A percentile compares a stretch with the other conserved stretches of the same genome.
phyloP scores from a whole-genome alignment of 2,888 invertebrate species.

The Colostygia pectinataria region DNA sequence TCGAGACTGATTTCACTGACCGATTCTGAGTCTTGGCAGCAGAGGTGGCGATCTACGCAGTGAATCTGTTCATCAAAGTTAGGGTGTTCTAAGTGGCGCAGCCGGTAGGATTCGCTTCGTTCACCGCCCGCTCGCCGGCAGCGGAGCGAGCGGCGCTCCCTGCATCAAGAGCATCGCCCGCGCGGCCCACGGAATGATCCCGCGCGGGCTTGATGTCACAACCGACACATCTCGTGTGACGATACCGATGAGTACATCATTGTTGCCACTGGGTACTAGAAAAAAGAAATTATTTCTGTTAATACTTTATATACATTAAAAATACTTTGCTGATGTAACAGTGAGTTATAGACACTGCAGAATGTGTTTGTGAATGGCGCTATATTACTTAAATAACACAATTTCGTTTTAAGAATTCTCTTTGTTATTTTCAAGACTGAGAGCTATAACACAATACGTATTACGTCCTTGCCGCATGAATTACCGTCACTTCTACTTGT shows the following conservation, averaged over 20 bases:
- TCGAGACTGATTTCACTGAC: conserved; percentile 72
- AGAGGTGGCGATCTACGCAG: conserved; percentile 60
- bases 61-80: conserved; percentile 65
- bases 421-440: no score
- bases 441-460: not conserved
- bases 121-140: conserved; percentile 53
- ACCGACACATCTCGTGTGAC: conserved; percentile 86
- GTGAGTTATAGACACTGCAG: no score
- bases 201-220: conserved; percentile 84
- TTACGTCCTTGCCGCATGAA: not conserved
- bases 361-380: not conserved
- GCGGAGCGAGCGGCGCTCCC: conserved; percentile 64
- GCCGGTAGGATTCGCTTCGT: conserved; percentile 54
- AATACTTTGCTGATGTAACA: no score
- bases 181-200: conserved; percentile 65
- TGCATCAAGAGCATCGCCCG: conserved; percentile 72
- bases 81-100: conserved; percentile 58
- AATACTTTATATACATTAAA: not conserved
- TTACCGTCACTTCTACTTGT: conserved; percentile 2
- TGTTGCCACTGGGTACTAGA: conserved; percentile 80
- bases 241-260: conserved; percentile 85
- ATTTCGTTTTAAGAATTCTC: no score
- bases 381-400: no score
- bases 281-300: conserved; percentile 23
- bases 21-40: conserved; percentile 67